phyloP scores from a whole-genome alignment of 2,797 vertebrate genomes.

The Heterohyrax brucei region DNA sequence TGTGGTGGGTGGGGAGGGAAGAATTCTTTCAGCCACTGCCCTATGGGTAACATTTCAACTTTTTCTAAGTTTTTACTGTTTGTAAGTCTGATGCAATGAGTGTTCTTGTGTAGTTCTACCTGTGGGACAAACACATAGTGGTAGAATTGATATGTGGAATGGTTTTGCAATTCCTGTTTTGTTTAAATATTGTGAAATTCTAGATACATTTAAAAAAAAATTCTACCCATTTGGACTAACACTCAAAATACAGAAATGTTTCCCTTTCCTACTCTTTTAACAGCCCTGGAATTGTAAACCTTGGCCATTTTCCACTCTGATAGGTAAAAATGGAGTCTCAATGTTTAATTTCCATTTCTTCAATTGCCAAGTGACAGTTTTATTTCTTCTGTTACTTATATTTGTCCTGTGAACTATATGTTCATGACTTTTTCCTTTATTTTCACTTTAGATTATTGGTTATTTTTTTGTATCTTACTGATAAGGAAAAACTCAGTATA shows the following conservation, averaged over 20 bases:
- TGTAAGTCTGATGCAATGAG: background rate
- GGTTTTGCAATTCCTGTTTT: background rate
- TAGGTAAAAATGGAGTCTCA: background rate
- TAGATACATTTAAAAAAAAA: background rate
- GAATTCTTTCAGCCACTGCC: background rate
- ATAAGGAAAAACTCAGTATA: background rate
- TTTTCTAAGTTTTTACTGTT: background rate
- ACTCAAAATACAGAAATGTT: background rate
- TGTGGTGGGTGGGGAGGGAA: rapidly evolving
- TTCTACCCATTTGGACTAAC: background rate
- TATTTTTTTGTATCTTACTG: conserved; percentile 14
- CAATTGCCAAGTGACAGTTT: background rate
- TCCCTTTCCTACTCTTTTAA: background rate
- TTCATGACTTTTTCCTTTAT: background rate
- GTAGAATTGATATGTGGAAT: background rate
- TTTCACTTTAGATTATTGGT: background rate
- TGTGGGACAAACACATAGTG: too few species aligned
- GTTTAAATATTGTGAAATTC: background rate
- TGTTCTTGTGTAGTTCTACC: background rate
- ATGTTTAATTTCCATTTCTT: background rate
- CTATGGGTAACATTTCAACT: background rate
- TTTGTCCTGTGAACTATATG: background rate
- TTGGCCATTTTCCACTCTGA: background rate
- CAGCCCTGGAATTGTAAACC: background rate
- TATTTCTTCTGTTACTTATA: background rate